Percentiles rank a stretch among this genome's conserved stretches.
Conservation (phyloP, 2,113 vertebrate genomes). For the Boulengeromyrus knoepffleri region DNA sequence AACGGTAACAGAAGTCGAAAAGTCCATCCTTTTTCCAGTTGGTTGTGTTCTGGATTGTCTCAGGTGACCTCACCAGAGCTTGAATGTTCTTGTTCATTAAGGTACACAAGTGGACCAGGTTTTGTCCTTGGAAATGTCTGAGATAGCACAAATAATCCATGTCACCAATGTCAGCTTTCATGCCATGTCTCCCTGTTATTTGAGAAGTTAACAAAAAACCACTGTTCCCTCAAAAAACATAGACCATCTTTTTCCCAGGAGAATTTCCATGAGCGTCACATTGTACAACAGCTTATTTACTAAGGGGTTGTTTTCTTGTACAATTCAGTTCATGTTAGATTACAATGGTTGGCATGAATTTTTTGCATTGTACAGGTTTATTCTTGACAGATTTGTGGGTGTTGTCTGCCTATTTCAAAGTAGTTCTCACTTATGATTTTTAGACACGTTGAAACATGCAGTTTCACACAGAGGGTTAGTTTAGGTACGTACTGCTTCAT, state of each 20-base stretch:
- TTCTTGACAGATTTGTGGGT: not conserved
- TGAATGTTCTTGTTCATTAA: conserved; percentile 61
- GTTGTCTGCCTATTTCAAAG: not conserved
- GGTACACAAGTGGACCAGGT: conserved; percentile 51
- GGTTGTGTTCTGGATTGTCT: not conserved
- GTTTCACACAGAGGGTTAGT: not conserved
- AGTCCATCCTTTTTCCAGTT: conserved; percentile 66
- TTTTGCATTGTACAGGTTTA: not conserved
- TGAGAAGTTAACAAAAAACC: not conserved
- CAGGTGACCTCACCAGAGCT: conserved; percentile 47
- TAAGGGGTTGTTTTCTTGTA: not conserved
- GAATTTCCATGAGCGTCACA: not conserved
- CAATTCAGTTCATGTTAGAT: not conserved
- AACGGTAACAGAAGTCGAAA: conserved; percentile 66
- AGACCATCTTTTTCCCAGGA: not conserved
- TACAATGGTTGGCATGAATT: not conserved
- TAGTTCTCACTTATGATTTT: not conserved
- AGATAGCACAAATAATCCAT: conserved; percentile 14
- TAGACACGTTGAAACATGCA: not conserved
- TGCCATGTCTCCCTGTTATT: not conserved
- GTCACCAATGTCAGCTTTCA: not conserved
- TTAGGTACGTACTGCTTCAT: conserved; percentile 62
- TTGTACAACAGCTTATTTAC: not conserved
- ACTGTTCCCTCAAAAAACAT: not conserved
- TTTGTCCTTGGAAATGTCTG: conserved; percentile 67